These are phyloP conservation scores for Heliconius charithonia DNA, from an alignment of 2,888 invertebrate genomes.

Conservation along the genomic window DNA sequence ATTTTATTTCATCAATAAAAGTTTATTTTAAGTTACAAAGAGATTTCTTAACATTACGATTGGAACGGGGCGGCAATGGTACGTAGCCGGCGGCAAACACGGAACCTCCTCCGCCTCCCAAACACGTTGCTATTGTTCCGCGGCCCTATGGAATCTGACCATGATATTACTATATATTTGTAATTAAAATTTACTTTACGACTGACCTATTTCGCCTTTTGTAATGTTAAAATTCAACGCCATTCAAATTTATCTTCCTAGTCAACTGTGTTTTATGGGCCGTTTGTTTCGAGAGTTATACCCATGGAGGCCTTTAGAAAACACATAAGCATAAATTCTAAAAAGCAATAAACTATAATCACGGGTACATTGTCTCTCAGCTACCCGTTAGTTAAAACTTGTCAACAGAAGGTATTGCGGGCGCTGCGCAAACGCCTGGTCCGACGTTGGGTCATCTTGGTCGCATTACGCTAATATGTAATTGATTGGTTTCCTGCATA, in stretches of 20 bases:
- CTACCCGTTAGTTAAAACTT: constrained; percentile 62
- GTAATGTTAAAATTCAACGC: constrained; percentile 40
- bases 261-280: constrained; percentile 36
- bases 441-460: constrained; percentile 68
- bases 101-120: constrained; percentile 74
- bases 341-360: constrained; percentile 62
- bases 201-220: constrained; percentile 43
- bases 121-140: constrained; percentile 74
- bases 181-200: constrained; percentile 72
- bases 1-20: constrained; percentile 20
- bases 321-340: constrained; percentile 42
- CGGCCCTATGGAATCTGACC: constrained; percentile 59
- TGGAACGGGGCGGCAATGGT: constrained; percentile 63
- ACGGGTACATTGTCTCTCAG: constrained; percentile 62
- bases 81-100: constrained; percentile 69
- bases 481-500: constrained; percentile 78
- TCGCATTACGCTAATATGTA: constrained; percentile 82
- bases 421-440: constrained; percentile 68
- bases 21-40: constrained; percentile 34
- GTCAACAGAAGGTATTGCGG: constrained; percentile 58
- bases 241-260: constrained; percentile 39
- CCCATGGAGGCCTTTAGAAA: constrained; percentile 35
- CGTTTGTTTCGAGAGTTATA: constrained; percentile 39
- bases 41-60: constrained; percentile 56
- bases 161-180: constrained; percentile 56